Evolutionary conservation across 2,888 invertebrate genomes (phyloP).

Genomic region (Nineta flava): DNA sequence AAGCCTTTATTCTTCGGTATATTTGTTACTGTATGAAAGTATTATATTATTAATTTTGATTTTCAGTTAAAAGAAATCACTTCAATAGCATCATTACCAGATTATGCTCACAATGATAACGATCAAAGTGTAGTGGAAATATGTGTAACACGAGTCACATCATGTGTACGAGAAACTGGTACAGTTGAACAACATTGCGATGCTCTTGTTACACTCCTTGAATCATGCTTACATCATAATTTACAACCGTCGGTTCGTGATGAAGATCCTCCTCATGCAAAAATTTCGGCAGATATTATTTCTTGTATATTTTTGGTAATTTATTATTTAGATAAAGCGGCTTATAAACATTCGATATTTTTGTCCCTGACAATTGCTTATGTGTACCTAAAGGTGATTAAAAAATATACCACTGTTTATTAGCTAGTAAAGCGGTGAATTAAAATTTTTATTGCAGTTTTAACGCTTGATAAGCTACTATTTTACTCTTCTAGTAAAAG

Average conservation of each 20-base stretch:
- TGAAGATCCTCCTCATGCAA: constrained; percentile 89
- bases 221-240: constrained; percentile 79
- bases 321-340: background rate
- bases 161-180: constrained; percentile 77
- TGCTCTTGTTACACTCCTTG: constrained; percentile 66
- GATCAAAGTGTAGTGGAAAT: constrained; percentile 93
- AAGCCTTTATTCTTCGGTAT: no score
- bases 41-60: background rate
- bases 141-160: constrained; percentile 78
- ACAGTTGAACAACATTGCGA: constrained; percentile 76
- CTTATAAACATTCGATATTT: no score
- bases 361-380: no score
- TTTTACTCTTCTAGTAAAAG: no score
- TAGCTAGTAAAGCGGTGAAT: background rate
- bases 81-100: constrained; percentile 65
- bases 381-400: no score
- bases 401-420: no score
- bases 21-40: background rate
- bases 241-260: constrained; percentile 61
- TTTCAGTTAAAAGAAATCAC: constrained; percentile 54
- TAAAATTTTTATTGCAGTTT: background rate
- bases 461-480: no score
- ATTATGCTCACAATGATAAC: constrained; percentile 74
- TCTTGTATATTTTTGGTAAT: constrained; percentile 81
- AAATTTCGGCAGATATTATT: constrained; percentile 89